These are phyloP conservation scores for Luperina nickerlii DNA, from an alignment of 2,888 invertebrate species.

Conservation along the genomic window DNA sequence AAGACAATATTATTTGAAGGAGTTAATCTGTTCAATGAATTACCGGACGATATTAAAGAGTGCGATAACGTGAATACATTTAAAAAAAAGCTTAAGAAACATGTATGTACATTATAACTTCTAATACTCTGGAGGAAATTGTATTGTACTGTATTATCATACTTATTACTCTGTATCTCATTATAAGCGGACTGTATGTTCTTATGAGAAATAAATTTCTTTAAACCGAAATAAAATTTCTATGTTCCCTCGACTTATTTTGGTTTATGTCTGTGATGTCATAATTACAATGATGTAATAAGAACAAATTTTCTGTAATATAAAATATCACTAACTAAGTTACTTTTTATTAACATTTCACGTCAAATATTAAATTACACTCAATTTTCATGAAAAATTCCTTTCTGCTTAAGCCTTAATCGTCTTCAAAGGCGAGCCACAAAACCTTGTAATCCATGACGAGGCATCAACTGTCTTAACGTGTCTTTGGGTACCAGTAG, in stretches of 20 bases:
- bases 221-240: neutral
- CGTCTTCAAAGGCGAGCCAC: constrained; percentile 29
- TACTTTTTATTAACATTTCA: neutral
- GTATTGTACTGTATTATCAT: too few relatives aligned
- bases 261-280: neutral
- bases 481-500: constrained; percentile 25
- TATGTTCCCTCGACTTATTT: neutral
- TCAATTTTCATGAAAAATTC: constrained; percentile 1
- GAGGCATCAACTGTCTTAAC: constrained; percentile 8
- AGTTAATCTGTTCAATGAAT: too few relatives aligned
- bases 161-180: too few relatives aligned
- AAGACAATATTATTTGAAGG: too few relatives aligned
- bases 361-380: neutral
- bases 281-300: neutral
- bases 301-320: neutral
- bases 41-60: too few relatives aligned
- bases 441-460: constrained; percentile 17
- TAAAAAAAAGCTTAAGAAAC: too few relatives aligned
- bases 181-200: too few relatives aligned
- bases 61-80: too few relatives aligned
- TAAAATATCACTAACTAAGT: neutral
- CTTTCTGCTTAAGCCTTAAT: constrained; percentile 11
- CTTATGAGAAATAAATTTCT: too few relatives aligned
- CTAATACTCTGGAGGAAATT: too few relatives aligned
- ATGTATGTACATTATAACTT: too few relatives aligned